Conservation (phyloP, 2,113 vertebrate species). For the Anseranas semipalmata region DNA sequence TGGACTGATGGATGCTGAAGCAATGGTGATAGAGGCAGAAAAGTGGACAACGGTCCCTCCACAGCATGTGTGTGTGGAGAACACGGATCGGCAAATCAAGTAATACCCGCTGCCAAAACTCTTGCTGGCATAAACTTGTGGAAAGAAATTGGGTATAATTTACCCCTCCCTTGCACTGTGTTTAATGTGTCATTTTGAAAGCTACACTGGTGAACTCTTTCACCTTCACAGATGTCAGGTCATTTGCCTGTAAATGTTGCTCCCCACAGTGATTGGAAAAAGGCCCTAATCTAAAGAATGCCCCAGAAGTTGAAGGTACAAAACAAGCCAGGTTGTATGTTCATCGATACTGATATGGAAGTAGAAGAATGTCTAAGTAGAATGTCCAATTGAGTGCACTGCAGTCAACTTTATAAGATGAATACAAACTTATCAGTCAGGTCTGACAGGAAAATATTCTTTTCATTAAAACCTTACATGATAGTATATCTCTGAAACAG, state of each 20-base stretch:
- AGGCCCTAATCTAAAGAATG: neutral
- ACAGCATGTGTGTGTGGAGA: constrained; percentile 96
- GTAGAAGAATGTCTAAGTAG: neutral
- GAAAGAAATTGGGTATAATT: constrained; percentile 23
- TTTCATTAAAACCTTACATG: neutral
- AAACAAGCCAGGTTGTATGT: neutral
- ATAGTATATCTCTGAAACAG: neutral
- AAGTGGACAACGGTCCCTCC: constrained; percentile 93
- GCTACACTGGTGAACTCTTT: neutral
- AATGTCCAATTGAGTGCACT: neutral
- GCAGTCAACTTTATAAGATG: neutral
- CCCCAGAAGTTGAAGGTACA: neutral
- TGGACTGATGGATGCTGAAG: constrained; percentile 98
- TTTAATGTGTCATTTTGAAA: neutral
- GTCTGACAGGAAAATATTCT: neutral
- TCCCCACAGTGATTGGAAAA: neutral
- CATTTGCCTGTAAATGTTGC: neutral
- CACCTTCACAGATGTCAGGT: neutral
- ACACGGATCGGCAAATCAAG: constrained; percentile 96
- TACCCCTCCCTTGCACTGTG: neutral
- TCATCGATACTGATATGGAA: neutral
- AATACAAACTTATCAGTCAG: neutral
- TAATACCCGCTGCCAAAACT: constrained; percentile 68
- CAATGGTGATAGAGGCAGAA: constrained; percentile 98
- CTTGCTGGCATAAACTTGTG: constrained; percentile 3